Percentiles rank a stretch among this genome's conserved stretches.
Conservation (phyloP, 2,113 vertebrate genomes). For the Ophiodon elongatus region DNA sequence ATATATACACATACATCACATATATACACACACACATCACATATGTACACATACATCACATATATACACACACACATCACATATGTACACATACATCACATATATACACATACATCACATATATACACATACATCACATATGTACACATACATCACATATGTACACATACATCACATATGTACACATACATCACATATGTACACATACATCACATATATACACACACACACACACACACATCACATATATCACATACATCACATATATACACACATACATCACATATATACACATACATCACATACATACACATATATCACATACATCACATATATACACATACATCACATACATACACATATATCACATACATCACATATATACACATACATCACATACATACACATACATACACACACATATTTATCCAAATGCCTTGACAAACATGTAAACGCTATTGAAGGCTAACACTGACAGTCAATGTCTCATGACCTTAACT, state of each 20-base stretch:
- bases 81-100: not conserved
- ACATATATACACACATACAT: no score
- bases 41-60: not conserved
- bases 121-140: not conserved
- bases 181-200: not conserved
- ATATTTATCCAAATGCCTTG: conserved; percentile 12
- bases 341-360: not conserved
- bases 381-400: not conserved
- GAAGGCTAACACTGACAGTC: not conserved
- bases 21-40: not conserved
- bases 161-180: no score
- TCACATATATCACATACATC: no score
- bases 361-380: not conserved
- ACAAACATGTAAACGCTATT: conserved; percentile 4
- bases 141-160: not conserved
- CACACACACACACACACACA: not conserved
- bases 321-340: not conserved
- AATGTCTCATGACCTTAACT: not conserved
- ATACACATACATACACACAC: not conserved
- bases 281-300: not conserved
- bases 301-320: not conserved
- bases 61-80: not conserved
- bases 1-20: not conserved
- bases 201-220: not conserved
- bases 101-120: not conserved